These are phyloP conservation scores for Aleiodes testaceus DNA, from an alignment of 2,888 invertebrate species.

Conservation along the genomic window DNA sequence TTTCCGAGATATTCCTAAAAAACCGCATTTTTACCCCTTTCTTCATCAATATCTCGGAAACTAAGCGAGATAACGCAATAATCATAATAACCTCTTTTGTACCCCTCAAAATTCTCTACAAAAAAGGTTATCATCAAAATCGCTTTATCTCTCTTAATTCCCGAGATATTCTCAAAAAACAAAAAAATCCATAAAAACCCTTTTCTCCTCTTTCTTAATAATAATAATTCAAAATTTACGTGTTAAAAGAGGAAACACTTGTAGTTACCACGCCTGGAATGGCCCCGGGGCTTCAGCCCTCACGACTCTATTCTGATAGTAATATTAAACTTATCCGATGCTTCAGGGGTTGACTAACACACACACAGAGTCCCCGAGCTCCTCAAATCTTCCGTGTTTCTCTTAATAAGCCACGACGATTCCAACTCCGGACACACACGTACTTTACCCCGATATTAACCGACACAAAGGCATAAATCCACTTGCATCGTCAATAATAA, in stretches of 20 bases:
- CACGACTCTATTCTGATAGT: conserved; percentile 59
- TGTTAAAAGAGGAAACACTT: conserved; percentile 54
- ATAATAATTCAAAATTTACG: too few species aligned
- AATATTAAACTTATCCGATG: conserved; percentile 63
- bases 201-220: too few species aligned
- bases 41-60: too few species aligned
- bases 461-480: conserved; percentile 20
- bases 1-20: too few species aligned
- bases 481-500: conserved; percentile 21
- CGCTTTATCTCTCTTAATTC: too few species aligned
- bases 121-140: too few species aligned
- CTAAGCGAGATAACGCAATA: too few species aligned
- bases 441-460: conserved; percentile 18
- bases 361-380: not conserved
- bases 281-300: conserved; percentile 51
- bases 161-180: too few species aligned
- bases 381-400: conserved; percentile 16
- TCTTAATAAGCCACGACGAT: conserved; percentile 29
- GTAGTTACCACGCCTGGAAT: conserved; percentile 53
- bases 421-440: conserved; percentile 3
- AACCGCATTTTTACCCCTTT: too few species aligned
- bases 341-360: conserved; percentile 36
- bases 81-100: too few species aligned
- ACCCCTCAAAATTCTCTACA: too few species aligned
- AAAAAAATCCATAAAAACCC: too few species aligned